Evolutionary conservation across 2,888 invertebrate species (phyloP).

Genomic region (Apeira syringaria): DNA sequence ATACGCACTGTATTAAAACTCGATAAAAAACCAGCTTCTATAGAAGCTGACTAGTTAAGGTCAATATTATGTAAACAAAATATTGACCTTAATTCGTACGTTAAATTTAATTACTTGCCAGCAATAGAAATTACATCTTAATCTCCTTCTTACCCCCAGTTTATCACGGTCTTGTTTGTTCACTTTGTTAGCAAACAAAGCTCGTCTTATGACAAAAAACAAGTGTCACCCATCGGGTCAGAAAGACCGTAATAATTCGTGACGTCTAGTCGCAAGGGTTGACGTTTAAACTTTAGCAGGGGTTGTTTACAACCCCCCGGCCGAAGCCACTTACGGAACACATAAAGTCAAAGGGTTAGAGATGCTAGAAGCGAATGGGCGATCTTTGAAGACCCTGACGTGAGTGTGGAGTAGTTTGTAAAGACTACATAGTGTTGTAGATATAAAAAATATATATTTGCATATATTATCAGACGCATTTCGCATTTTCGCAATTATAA

Average conservation of each 20-base stretch:
- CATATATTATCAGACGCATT: too few relatives aligned
- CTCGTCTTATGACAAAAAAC: slow-evolving; percentile 46
- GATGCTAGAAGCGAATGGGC: slow-evolving; percentile 46
- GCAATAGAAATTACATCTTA: slow-evolving; percentile 8
- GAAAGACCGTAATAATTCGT: slow-evolving; percentile 65
- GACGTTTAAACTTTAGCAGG: slow-evolving; percentile 69
- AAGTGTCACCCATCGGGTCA: slow-evolving; percentile 51
- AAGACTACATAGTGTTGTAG: too few relatives aligned
- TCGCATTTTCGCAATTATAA: too few relatives aligned
- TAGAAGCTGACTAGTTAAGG: too few relatives aligned
- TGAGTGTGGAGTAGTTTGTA: too few relatives aligned
- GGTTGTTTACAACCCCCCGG: slow-evolving; percentile 63
- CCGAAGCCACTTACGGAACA: slow-evolving; percentile 60
- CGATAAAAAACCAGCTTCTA: too few relatives aligned
- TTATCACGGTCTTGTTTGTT: slow-evolving; percentile 15
- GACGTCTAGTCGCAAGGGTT: slow-evolving; percentile 60
- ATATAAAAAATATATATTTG: too few relatives aligned
- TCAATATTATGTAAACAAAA: too few relatives aligned
- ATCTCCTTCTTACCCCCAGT: slow-evolving; percentile 5
- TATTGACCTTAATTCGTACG: too few relatives aligned
- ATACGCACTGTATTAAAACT: too few relatives aligned
- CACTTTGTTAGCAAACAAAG: slow-evolving; percentile 18
- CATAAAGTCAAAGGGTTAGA: slow-evolving; percentile 52
- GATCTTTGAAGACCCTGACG: neutral
- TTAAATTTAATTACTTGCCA: too few relatives aligned